Percentiles rank a stretch among this genome's conserved stretches.
Conservation (phyloP, 2,797 vertebrate genomes). For the Syngnathus acus region DNA sequence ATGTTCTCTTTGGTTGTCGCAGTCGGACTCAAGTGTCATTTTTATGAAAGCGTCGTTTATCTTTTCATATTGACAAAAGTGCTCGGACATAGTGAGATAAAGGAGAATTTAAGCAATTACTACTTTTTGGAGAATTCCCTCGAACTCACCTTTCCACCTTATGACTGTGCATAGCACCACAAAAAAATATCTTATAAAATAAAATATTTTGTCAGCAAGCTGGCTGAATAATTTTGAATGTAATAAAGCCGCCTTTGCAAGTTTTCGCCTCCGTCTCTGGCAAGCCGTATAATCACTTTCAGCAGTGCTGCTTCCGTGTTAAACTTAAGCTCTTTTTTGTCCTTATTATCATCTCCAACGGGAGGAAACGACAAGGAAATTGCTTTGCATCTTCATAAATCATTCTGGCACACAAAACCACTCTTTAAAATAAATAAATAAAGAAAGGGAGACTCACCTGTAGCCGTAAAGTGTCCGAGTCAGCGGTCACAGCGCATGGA, state of each 20-base stretch:
- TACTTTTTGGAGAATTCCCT: no score
- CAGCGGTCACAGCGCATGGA: conserved; percentile 43
- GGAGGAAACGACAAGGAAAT: conserved; percentile 33
- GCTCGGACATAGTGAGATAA: no score
- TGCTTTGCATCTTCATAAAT: conserved; percentile 27
- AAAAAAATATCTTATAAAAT: no score
- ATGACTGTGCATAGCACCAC: no score
- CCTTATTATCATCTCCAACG: conserved; percentile 34
- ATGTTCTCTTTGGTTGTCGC: neutral
- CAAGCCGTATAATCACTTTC: conserved; percentile 34
- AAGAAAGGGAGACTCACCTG: conserved; percentile 57
- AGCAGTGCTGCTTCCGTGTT: conserved; percentile 20
- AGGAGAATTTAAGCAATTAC: no score
- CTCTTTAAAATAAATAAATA: neutral
- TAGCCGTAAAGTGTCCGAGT: conserved; percentile 7
- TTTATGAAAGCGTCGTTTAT: neutral
- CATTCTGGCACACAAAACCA: conserved; percentile 12
- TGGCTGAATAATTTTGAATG: no score
- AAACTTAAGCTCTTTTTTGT: conserved; percentile 23
- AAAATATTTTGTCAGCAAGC: no score
- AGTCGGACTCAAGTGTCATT: neutral
- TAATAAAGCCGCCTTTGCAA: neutral
- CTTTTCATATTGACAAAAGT: neutral
- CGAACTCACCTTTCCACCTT: no score
- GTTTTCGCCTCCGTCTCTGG: neutral